Evolutionary conservation across 1,140 invertebrate genomes (phyloP).

Genomic region (Telenomus remus): DNA sequence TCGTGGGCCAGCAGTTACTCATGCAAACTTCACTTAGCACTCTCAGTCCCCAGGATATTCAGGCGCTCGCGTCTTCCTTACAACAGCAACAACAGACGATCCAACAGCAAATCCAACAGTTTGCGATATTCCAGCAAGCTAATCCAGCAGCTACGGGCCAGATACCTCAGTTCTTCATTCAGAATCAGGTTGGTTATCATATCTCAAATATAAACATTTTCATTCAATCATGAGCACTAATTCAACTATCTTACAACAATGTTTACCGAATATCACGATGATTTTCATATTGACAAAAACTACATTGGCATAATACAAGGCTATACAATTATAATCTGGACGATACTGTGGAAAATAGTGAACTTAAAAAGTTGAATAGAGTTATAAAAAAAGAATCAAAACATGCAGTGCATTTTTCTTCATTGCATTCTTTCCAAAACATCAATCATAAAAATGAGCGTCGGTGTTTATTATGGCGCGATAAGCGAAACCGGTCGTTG

Average conservation of each 20-base stretch:
- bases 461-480: slow-evolving; percentile 6
- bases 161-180: slow-evolving; percentile 83
- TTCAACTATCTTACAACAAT: too few species aligned
- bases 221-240: too few species aligned
- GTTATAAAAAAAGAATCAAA: background rate
- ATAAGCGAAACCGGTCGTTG: slow-evolving; percentile 11
- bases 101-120: slow-evolving; percentile 82
- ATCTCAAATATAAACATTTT: background rate
- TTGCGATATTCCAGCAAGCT: slow-evolving; percentile 81
- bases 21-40: slow-evolving; percentile 74
- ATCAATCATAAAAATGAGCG: slow-evolving; percentile 1
- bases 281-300: too few species aligned
- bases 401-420: background rate
- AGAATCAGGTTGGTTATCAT: slow-evolving; percentile 81
- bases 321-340: too few species aligned
- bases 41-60: slow-evolving; percentile 79
- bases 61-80: slow-evolving; percentile 80
- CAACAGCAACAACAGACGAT: slow-evolving; percentile 80
- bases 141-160: slow-evolving; percentile 75
- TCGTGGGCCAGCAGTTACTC: slow-evolving; percentile 80
- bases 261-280: too few species aligned
- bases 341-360: too few species aligned
- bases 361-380: background rate
- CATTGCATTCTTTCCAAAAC: background rate
- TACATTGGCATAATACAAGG: too few species aligned